These are phyloP conservation scores for Dromococcyx pavoninus DNA, from an alignment of 2,797 vertebrate species.

Conservation along the genomic window DNA sequence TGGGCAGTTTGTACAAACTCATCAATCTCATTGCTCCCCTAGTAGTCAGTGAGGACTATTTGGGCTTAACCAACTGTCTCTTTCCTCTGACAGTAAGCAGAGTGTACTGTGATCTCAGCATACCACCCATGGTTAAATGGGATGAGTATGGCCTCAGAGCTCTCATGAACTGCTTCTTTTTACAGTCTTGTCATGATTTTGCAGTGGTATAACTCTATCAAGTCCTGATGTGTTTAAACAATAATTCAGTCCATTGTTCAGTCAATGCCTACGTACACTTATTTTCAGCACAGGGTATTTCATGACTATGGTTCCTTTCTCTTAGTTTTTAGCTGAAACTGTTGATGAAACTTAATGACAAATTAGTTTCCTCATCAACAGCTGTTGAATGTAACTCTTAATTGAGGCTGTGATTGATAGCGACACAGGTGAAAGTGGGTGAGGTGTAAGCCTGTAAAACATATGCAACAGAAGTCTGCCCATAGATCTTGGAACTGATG, in stretches of 20 bases:
- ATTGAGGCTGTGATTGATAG: neutral
- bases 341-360: neutral
- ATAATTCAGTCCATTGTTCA: neutral
- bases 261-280: neutral
- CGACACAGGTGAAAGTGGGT: neutral
- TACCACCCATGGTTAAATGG: neutral
- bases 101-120: neutral
- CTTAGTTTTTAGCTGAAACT: neutral
- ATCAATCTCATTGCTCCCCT: neutral
- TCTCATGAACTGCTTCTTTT: neutral
- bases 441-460: neutral
- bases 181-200: neutral
- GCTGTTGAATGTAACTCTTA: neutral
- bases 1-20: neutral
- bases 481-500: neutral
- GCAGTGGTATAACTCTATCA: neutral
- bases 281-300: neutral
- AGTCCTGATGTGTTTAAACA: neutral
- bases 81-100: neutral
- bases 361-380: slow-evolving; percentile 18
- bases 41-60: neutral
- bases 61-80: neutral
- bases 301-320: neutral
- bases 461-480: neutral
- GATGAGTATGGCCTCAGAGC: neutral